Base-by-base conservation (phyloP, 1,140 invertebrate genomes). In the Dendroctonus ponderosae region DNA sequence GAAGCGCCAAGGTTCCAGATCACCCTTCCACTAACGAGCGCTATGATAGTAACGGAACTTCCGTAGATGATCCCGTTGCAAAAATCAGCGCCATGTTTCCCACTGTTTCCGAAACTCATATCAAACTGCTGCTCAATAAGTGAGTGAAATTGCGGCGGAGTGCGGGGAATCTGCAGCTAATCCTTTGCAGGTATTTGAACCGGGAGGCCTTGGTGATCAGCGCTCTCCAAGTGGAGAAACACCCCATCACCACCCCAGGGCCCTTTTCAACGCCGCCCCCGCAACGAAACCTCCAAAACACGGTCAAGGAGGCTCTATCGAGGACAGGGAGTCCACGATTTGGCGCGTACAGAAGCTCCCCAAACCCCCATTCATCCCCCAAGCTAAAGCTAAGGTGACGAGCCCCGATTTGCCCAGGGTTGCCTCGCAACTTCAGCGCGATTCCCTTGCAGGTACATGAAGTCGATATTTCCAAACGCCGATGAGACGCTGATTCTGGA, bases 1-100 rank as follows among this genome's bases (percentile, higher is more conserved):
- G 77, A 77, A 80, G 81, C 76, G 59, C 77, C 74, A 85, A 81
- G 76, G 85, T 87, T 58, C 86, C 89, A 78, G 89, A 91, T 69
- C 87, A 87, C 7, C 83, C 85, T 52, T 82, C 86, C 48, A 84
- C 81, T 53, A 65, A 9, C 44, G 44, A 46, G 44, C 26, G 26
- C 3, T 26, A 26, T 26, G 26, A 26, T 26, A 26, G 26, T 26
- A 1, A 26, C 26, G 26, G 1, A 26, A 81, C 82, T 5, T 87
- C 91, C 61, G 84, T 84, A 5, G 89, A 91, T 71, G 83, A 86
- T 5, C 82, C 91, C 62, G 88, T 93, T 12, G 82, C 86, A 40
- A 94, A 92, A 80, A 91, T 94, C 69, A 88, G 90, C 77, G 86
- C 91, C n/a, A 91, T 94, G 86, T 96, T 96, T 78, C 92, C 92